Base-by-base conservation (phyloP, 2,888 invertebrate genomes). In the Mayetiola destructor region DNA sequence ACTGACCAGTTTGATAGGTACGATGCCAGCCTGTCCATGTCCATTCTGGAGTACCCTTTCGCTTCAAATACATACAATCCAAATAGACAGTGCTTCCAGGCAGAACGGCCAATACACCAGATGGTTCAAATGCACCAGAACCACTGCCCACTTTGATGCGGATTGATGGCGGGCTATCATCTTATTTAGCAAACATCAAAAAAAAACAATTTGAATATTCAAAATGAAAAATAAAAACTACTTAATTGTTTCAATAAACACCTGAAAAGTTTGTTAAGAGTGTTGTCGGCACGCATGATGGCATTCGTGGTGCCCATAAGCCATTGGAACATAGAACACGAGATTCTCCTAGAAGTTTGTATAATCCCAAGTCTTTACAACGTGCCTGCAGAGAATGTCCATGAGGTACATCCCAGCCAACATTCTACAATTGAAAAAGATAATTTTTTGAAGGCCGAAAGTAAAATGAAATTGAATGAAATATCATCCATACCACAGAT, bases 241-340 rank as follows among this genome's bases (percentile, higher is more conserved):
- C 48, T 27, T 27, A 48, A 48, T n/a, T n/a, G 27, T 3, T 42
- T 14, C 27, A 27, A 48, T 48, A 42, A 20, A 66, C 71, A 86
- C 87, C 84, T 64, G 89, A 88, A 70, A 87, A 90, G 72, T 90
- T 91, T 39, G 88, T 88, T 62, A 91, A 76, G 37, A 87, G 75
- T 1, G 88, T 88, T 29, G 91, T 91, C n/a, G 88, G 86, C 32
- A 87, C 84, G 67, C 91, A 91, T 60, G 84, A 82, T 1, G 91
- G 90, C 67, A 87, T 74, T 18, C 73, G 80, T 1, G 84, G 80
- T 23, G 79, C 79, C 90, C 91, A 91, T 56, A 79, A 79, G 2
- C 89, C 89, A 66, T 91, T 88, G 63, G 84, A 84, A 68, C 91
- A 91, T 32, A 81, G 77, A 36, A 89, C 75, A 56, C 78, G 73